Conservation (phyloP, 2,797 vertebrate species). For the Myripristis jacobus region DNA sequence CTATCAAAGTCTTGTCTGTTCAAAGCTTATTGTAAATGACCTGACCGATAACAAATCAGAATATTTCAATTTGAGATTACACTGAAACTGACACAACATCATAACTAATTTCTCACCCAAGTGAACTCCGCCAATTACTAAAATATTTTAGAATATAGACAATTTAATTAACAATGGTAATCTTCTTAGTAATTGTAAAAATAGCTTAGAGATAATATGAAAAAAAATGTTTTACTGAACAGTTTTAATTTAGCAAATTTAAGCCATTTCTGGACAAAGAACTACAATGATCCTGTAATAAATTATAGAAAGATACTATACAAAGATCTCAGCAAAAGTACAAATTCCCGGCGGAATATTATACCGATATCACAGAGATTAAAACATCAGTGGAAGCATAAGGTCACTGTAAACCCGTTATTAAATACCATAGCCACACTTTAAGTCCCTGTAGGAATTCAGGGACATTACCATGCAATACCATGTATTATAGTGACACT, state of each 20-base stretch:
- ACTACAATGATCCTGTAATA: no score
- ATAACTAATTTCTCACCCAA: constrained; percentile 14
- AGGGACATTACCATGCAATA: background rate
- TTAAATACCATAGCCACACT: background rate
- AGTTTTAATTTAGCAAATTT: background rate
- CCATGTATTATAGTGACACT: no score
- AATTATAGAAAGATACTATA: no score
- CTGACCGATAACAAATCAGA: background rate
- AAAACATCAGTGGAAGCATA: no score
- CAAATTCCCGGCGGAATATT: no score
- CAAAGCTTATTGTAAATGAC: background rate
- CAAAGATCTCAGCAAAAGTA: no score
- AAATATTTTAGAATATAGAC: constrained; percentile 1
- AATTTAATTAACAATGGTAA: constrained; percentile 18
- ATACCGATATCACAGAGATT: no score
- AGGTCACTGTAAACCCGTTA: no score
- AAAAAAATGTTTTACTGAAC: background rate
- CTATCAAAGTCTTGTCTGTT: background rate
- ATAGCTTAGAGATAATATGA: background rate
- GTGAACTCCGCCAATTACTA: constrained; percentile 6
- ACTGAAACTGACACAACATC: background rate
- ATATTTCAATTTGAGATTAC: constrained; percentile 13
- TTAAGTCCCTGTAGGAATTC: background rate
- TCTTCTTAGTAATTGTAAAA: constrained; percentile 1
- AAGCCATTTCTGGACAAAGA: no score